Evolutionary conservation across 2,797 vertebrate species (phyloP).

Genomic region (Acanthornis magna): DNA sequence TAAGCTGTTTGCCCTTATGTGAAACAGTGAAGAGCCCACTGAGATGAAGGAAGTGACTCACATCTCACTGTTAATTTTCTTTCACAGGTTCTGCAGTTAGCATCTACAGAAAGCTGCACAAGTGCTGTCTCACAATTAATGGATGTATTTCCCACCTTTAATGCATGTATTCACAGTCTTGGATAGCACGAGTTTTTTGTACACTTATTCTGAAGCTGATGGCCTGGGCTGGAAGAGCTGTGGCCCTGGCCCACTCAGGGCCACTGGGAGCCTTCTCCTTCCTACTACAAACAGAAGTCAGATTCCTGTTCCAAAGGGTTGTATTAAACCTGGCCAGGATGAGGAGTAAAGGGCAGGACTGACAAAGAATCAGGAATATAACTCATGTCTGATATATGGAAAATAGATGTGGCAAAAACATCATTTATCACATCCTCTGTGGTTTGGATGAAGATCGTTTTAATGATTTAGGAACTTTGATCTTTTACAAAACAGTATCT

Average conservation of each 20-base stretch:
- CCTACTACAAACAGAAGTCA: neutral
- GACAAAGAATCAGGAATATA: neutral
- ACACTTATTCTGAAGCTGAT: neutral
- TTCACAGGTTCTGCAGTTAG: neutral
- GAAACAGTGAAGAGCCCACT: neutral
- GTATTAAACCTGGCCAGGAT: neutral
- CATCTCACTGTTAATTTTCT: neutral
- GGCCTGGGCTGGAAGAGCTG: neutral
- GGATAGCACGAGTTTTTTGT: neutral
- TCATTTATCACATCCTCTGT: neutral
- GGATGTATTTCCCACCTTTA: neutral
- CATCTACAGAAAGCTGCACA: neutral
- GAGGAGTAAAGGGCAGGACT: neutral
- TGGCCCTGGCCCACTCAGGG: neutral
- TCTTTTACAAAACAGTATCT: neutral
- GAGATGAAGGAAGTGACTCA: neutral
- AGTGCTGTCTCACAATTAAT: neutral
- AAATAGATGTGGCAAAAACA: neutral
- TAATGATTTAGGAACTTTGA: slow-evolving; percentile 18
- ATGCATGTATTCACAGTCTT: neutral
- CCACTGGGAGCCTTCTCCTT: neutral
- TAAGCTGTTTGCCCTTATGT: neutral
- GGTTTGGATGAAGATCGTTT: neutral
- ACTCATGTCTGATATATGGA: neutral
- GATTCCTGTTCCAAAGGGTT: neutral